Evolutionary conservation across 2,888 invertebrate genomes (phyloP).

Genomic region (Scotopteryx bipunctaria): DNA sequence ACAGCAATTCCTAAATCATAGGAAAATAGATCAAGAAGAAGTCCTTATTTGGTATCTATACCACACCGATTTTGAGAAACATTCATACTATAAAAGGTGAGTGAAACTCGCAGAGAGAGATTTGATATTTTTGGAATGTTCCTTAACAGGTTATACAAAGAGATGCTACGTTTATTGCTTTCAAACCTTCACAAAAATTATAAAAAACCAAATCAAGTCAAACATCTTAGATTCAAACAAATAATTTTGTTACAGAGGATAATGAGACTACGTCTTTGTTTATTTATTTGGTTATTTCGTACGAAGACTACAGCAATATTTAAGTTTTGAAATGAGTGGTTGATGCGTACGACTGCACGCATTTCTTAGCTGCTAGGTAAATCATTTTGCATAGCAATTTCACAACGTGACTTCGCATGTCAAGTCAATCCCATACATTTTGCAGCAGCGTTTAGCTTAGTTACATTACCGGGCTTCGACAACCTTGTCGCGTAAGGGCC

Average conservation of each 20-base stretch:
- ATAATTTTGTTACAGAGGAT: background rate
- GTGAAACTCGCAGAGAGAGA: constrained; percentile 4
- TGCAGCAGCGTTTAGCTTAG: no score
- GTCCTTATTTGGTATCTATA: constrained; percentile 13
- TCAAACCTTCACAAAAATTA: background rate
- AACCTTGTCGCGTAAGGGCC: no score
- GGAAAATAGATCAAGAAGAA: constrained; percentile 41
- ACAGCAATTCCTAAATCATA: constrained; percentile 34
- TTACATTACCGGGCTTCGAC: no score
- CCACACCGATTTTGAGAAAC: constrained; percentile 6
- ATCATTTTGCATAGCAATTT: no score
- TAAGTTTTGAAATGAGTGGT: no score
- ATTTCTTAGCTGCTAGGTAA: no score
- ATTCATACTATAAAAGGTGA: no score
- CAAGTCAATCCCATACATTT: no score
- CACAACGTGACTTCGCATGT: no score
- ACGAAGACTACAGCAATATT: constrained; percentile 16
- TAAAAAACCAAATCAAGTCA: constrained; percentile 13
- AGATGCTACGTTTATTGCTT: background rate
- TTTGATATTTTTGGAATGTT: constrained; percentile 31
- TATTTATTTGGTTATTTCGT: constrained; percentile 15
- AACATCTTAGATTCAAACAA: background rate
- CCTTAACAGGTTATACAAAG: constrained; percentile 16
- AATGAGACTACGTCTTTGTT: background rate
- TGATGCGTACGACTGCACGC: no score